A percentile compares a stretch with the other conserved stretches of the same genome.
Conservation (phyloP, 2,113 vertebrate species). For the Salvator merianae region DNA sequence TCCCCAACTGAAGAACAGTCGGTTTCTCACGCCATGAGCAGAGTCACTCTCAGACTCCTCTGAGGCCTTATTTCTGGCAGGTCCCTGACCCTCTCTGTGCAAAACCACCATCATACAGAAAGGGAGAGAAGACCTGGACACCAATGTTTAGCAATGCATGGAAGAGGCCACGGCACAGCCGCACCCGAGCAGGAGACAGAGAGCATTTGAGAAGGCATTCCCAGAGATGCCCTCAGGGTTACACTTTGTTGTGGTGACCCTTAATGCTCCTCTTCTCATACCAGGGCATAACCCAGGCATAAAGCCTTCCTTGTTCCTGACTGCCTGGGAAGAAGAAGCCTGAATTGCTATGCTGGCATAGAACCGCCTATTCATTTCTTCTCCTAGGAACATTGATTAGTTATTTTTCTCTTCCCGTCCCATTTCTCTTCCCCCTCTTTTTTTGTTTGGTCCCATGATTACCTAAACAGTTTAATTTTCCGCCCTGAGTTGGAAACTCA, state of each 20-base stretch:
- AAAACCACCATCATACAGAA: too few species aligned
- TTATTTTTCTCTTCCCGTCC: too few species aligned
- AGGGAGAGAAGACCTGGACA: too few species aligned
- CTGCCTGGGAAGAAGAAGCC: slow-evolving; percentile 3
- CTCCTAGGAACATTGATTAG: background rate
- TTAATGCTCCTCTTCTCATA: background rate
- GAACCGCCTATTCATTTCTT: slow-evolving; percentile 4
- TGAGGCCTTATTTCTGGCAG: too few species aligned
- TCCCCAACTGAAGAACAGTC: too few species aligned
- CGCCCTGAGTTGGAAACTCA: background rate
- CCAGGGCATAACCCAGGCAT: background rate
- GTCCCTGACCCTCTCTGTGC: too few species aligned
- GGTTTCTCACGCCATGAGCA: too few species aligned
- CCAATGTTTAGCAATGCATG: too few species aligned
- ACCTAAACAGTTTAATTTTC: background rate
- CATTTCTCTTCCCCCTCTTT: too few species aligned
- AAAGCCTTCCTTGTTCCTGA: slow-evolving; percentile 46
- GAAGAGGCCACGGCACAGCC: too few species aligned
- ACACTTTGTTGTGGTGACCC: slow-evolving; percentile 36
- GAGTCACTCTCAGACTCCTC: too few species aligned
- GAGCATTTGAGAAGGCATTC: background rate
- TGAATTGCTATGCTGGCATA: background rate
- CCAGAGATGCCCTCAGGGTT: background rate
- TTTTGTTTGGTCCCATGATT: background rate
- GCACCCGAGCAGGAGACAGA: background rate